Evolutionary conservation across 2,888 invertebrate species (phyloP).

Genomic region (Scaptomyza caliginosa): DNA sequence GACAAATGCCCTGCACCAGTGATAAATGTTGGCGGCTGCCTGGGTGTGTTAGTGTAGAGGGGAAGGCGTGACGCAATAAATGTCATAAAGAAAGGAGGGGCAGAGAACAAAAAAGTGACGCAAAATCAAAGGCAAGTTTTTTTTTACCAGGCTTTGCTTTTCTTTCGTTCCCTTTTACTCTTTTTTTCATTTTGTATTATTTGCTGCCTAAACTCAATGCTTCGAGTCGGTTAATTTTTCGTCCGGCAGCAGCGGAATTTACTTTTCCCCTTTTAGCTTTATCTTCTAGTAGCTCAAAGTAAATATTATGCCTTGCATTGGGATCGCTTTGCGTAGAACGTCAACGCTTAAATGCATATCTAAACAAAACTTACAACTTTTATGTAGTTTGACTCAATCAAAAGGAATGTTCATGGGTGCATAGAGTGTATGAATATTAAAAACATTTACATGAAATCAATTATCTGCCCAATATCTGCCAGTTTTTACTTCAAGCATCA

Average conservation of each 20-base stretch:
- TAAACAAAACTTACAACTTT: not conserved
- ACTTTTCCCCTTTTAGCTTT: constrained; percentile 10
- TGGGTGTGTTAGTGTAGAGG: not conserved
- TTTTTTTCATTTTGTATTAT: not conserved
- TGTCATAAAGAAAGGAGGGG: constrained; percentile 47
- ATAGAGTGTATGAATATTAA: not conserved
- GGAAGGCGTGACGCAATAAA: constrained; percentile 47
- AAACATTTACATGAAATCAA: not conserved
- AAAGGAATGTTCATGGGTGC: not conserved
- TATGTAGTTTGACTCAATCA: not conserved
- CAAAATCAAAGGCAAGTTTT: constrained; percentile 47
- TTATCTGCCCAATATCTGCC: no score
- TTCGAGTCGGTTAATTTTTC: constrained; percentile 51
- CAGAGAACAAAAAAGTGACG: constrained; percentile 12
- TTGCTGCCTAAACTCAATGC: constrained; percentile 11
- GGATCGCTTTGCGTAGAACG: constrained; percentile 3
- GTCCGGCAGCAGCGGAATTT: constrained; percentile 22
- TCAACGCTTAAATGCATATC: constrained; percentile 2
- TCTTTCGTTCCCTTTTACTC: constrained; percentile 11
- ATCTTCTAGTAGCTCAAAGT: constrained; percentile 7
- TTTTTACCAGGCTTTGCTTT: constrained; percentile 44
- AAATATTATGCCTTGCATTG: not conserved
- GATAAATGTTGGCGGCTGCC: constrained; percentile 61
- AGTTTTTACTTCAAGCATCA: no score
- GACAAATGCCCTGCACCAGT: constrained; percentile 64